These are phyloP conservation scores for Mimachlamys varia DNA, from an alignment of 2,888 invertebrate genomes.

Conservation along the genomic window DNA sequence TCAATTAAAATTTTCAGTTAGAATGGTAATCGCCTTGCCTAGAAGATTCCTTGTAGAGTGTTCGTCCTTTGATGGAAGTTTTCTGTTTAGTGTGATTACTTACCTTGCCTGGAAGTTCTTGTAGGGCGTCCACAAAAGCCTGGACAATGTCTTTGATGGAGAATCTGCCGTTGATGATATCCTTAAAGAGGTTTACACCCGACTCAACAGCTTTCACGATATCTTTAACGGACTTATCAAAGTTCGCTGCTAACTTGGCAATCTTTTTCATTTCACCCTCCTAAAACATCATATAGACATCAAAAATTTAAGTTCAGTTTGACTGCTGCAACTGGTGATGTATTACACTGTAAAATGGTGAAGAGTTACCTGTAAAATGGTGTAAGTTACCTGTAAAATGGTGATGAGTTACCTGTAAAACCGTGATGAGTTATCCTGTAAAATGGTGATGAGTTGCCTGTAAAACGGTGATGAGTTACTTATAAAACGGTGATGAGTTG, in stretches of 20 bases:
- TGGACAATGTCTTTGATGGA: conserved; percentile 58
- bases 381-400: too few relatives aligned
- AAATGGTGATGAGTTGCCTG: too few relatives aligned
- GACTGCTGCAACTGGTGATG: background rate
- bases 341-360: too few relatives aligned
- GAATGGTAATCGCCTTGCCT: too few relatives aligned
- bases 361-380: too few relatives aligned
- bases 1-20: background rate
- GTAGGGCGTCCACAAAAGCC: conserved; percentile 56
- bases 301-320: conserved; percentile 14
- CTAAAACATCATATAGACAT: conserved; percentile 41
- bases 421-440: too few relatives aligned
- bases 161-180: conserved; percentile 55
- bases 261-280: conserved; percentile 52
- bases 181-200: conserved; percentile 59
- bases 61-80: too few relatives aligned
- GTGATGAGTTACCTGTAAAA: too few relatives aligned
- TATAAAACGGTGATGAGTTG: too few relatives aligned
- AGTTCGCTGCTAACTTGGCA: conserved; percentile 39
- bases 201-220: conserved; percentile 53
- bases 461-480: too few relatives aligned
- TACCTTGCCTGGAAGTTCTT: conserved; percentile 64
- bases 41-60: too few relatives aligned
- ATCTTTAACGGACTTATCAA: conserved; percentile 49
- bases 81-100: background rate